Base-by-base conservation (phyloP, 2,888 invertebrate species). In the Stegana nigrithorax region DNA sequence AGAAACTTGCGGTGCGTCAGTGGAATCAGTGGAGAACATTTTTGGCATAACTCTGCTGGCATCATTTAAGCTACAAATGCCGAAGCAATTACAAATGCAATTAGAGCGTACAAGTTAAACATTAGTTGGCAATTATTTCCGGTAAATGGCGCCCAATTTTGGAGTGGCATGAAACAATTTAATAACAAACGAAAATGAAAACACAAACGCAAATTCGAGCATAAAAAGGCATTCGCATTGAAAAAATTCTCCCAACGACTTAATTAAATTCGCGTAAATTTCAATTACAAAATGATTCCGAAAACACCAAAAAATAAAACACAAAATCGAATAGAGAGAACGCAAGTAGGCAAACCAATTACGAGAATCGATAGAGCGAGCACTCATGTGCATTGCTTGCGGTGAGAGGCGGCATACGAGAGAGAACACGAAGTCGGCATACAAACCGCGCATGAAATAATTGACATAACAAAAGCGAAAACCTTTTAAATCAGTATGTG, bases 241-340 rank as follows among this genome's bases (percentile, higher is more conserved):
- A 66, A 14, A 57, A 50, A 58, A 60, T 21, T 32, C 32, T 58
- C 55, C 12, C 32, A 29, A 70, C 68, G 68, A 68, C 72, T 69
- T 69, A 70, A 72, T 72, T 64, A 67, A 69, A 66, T 66, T 66
- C 66, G 56, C 67, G 68, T 72, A 69, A 70, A 68, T 66, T 66
- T 65, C 68, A 68, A 53, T 60, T 60, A 60, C 60, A 60, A 60
- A 59, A 59, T 47, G 42, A 59, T 59, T 51, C n/a, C 51, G 36
- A 59, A 59, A 59, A 53, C n/a, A 53, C n/a, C 26, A 51, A 26
- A 27, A 32, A 53, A 32, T 12, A 32, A n/a, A n/a, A 29, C 6
- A 19, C 10, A 8, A 47, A 47, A 47, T 7, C 8, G n/a, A 2
- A 47, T 47, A 6, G 23, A 21, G 23, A 47, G 12, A 47, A 19